Percentiles rank a stretch among this genome's conserved stretches.
These are phyloP conservation scores for Leptinotarsa peninsularis DNA, from an alignment of 2,888 invertebrate species.

Conservation along the genomic window DNA sequence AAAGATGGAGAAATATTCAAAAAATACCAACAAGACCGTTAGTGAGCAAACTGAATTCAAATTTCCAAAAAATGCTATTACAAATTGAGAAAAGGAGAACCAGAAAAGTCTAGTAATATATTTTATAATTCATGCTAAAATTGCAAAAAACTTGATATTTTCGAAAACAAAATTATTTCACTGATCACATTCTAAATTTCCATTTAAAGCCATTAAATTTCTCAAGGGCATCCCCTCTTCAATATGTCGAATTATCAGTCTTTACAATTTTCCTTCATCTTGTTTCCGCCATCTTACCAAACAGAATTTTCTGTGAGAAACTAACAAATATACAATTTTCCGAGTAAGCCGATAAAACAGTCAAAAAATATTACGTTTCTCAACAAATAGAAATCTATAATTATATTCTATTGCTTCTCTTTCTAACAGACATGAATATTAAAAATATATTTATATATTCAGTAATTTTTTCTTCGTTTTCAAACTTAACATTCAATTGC, in stretches of 20 bases:
- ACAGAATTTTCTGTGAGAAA: conserved; percentile 44
- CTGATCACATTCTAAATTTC: not conserved
- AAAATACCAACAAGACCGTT: no score
- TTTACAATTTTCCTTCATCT: conserved; percentile 35
- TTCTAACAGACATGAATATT: conserved; percentile 51
- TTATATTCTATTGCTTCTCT: conserved; percentile 38
- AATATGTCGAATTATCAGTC: conserved; percentile 50
- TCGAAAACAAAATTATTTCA: not conserved
- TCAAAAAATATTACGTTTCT: conserved; percentile 45
- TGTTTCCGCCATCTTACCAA: conserved; percentile 39
- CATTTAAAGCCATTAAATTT: conserved; percentile 43
- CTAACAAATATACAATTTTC: conserved; percentile 27
- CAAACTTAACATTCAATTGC: conserved; percentile 53
- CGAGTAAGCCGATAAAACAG: not conserved
- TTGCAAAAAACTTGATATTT: conserved; percentile 9
- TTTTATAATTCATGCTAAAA: not conserved
- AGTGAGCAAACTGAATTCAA: no score
- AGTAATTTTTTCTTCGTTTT: conserved; percentile 36
- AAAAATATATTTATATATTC: conserved; percentile 51
- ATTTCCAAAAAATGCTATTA: no score
- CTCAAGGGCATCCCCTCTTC: conserved; percentile 34
- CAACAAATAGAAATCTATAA: conserved; percentile 50
- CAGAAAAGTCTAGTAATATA: no score
- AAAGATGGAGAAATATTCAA: no score
- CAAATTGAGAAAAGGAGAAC: no score